Evolutionary conservation across 2,888 invertebrate genomes (phyloP).

Genomic region (Ophion obscuratus): DNA sequence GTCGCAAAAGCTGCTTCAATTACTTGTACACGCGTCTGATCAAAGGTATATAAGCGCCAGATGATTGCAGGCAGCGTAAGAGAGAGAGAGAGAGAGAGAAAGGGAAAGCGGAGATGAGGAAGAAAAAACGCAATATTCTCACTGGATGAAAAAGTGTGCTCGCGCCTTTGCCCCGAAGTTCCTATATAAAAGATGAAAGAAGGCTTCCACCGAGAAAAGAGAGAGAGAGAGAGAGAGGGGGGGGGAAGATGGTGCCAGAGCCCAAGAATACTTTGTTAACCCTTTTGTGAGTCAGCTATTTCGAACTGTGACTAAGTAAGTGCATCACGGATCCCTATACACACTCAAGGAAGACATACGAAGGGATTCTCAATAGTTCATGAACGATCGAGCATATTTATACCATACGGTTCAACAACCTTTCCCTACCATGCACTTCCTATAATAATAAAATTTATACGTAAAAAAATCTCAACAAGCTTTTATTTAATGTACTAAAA

Average conservation of each 20-base stretch:
- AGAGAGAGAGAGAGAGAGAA: conserved; percentile 14
- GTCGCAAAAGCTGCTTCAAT: conserved; percentile 75
- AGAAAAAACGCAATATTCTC: neutral
- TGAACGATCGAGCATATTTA: conserved; percentile 21
- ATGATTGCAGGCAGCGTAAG: conserved; percentile 29
- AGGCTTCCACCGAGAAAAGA: conserved; percentile 9
- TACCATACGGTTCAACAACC: conserved; percentile 64
- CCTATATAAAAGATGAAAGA: conserved; percentile 6
- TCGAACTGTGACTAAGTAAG: conserved; percentile 43
- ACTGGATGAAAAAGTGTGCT: conserved; percentile 18
- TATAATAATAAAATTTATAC: neutral
- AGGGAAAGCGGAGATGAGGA: neutral
- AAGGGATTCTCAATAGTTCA: conserved; percentile 35
- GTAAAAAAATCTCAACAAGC: too few relatives aligned
- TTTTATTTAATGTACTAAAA: too few relatives aligned
- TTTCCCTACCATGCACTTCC: conserved; percentile 33
- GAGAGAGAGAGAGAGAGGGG: conserved; percentile 9
- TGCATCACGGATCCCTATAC: conserved; percentile 30
- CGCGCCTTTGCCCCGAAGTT: conserved; percentile 25
- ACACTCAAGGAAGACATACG: neutral
- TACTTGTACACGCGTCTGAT: conserved; percentile 67
- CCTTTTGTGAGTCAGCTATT: conserved; percentile 62
- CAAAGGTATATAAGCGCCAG: conserved; percentile 31
- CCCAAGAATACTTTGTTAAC: conserved; percentile 22
- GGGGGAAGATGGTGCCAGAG: neutral